These are phyloP conservation scores for Azemiops feae DNA, from an alignment of 2,113 vertebrate species.

Conservation along the genomic window DNA sequence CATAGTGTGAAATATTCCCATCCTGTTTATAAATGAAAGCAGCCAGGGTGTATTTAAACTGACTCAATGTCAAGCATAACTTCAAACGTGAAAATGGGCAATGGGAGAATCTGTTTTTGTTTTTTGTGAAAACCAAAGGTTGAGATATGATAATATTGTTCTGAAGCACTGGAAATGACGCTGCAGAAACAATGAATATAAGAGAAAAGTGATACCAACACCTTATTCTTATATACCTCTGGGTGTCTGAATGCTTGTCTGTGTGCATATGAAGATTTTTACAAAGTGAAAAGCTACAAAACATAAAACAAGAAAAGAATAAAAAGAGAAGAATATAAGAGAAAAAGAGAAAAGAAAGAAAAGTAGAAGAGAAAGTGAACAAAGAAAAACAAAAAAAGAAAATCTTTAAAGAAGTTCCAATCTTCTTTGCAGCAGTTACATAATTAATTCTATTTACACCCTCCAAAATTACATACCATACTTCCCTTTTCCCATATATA, in stretches of 20 bases:
- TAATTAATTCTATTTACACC: not conserved
- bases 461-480: not conserved
- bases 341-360: not conserved
- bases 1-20: not conserved
- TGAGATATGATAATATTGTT: constrained; percentile 20
- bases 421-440: not conserved
- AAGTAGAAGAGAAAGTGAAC: not conserved
- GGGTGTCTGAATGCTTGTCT: not conserved
- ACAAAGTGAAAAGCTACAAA: not conserved
- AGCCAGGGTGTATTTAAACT: constrained; percentile 8
- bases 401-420: not conserved
- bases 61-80: no score
- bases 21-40: constrained; percentile 16
- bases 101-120: not conserved
- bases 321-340: not conserved
- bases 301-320: not conserved
- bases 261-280: not conserved
- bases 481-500: not conserved
- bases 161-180: constrained; percentile 37
- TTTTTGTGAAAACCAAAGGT: constrained; percentile 1
- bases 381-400: not conserved
- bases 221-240: not conserved
- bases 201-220: constrained; percentile 21
- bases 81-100: constrained; percentile 7
- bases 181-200: constrained; percentile 14